Percentiles rank a stretch among this genome's conserved stretches.
phyloP scores from a whole-genome alignment of 2,888 invertebrate species.

The Lymantria monacha region DNA sequence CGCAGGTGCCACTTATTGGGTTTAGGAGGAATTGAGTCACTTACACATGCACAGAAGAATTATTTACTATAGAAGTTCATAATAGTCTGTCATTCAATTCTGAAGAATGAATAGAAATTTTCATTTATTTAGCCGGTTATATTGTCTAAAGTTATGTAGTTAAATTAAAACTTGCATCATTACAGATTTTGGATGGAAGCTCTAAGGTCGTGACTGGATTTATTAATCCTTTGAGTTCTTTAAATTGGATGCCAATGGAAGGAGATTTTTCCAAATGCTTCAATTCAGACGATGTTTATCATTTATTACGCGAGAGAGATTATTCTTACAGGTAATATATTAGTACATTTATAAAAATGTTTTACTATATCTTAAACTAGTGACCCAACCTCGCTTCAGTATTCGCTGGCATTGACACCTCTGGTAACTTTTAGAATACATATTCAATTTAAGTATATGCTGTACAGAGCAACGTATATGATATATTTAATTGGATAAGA shows the following conservation, averaged over 20 bases:
- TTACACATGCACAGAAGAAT: not conserved
- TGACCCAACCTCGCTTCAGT: too few species aligned
- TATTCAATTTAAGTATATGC: too few species aligned
- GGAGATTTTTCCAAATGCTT: not conserved
- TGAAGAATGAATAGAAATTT: not conserved
- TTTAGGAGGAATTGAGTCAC: not conserved
- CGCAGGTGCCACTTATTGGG: not conserved
- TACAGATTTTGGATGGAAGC: slow-evolving; percentile 5
- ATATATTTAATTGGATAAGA: too few species aligned
- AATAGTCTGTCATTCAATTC: not conserved
- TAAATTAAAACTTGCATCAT: not conserved
- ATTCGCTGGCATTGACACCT: too few species aligned
- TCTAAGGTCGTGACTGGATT: slow-evolving; percentile 6
- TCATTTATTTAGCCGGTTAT: not conserved
- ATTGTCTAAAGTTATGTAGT: not conserved
- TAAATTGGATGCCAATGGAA: not conserved
- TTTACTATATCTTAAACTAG: too few species aligned
- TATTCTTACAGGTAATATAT: slow-evolving; percentile 39
- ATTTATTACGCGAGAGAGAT: slow-evolving; percentile 29
- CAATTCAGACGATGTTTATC: slow-evolving; percentile 31
- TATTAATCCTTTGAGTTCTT: not conserved
- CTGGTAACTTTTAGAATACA: too few species aligned
- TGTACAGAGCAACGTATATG: too few species aligned
- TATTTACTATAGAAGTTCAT: not conserved
- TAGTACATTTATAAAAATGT: too few species aligned